Base-by-base conservation (phyloP, 92 coral and sea anemone species). In the Bergia sp. region DNA sequence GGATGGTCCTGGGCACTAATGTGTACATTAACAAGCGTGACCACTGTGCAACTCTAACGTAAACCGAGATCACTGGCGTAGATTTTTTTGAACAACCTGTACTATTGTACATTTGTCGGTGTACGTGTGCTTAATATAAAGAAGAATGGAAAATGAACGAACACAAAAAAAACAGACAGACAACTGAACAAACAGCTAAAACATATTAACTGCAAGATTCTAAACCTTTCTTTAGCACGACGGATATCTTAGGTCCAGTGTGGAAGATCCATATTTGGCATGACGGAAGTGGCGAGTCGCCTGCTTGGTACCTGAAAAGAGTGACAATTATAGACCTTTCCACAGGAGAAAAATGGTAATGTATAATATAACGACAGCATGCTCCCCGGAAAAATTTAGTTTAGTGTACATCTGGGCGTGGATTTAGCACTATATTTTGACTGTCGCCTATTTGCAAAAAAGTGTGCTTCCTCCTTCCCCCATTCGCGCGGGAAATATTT, bases 211-310 rank as follows among this genome's bases (percentile, higher is more conserved):
- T 37, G 16, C 20, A 73, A 5, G 4, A 11, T 61, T 43, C 39
- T n/a, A 45, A 80, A 38, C 74, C 37, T 88, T 86, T n/a, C 84
- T 86, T 55, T 86, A 95, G 98, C 53, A 53, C 93, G 44, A 82
- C 93, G 67, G 81, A 78, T 42, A 80, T 80, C 44, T 81, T 95
- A 43, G 90, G 93, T 18, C 89, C 89, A 9, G 86, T 95, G 41
- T 93, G 91, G 91, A 93, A 95, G 83, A 81, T 93, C 39, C 98
- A 92, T 76, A 81, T 95, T 16, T 95, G 98, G 98, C 98, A 95
- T 50, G 92, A 95, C 84, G 92, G 92, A 43, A 78, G 86, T 13
- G 98, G 98, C 16, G 86, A 85, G 7, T 86, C 76, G 21, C 98
- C 98, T 13, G 57, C 91, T 38, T 95, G 98, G 98, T 95, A 85